Percentiles rank a stretch among this genome's conserved stretches.
Evolutionary conservation across 2,113 vertebrate genomes (phyloP).

Genomic region (Pseudorhombus dupliciocellatus): DNA sequence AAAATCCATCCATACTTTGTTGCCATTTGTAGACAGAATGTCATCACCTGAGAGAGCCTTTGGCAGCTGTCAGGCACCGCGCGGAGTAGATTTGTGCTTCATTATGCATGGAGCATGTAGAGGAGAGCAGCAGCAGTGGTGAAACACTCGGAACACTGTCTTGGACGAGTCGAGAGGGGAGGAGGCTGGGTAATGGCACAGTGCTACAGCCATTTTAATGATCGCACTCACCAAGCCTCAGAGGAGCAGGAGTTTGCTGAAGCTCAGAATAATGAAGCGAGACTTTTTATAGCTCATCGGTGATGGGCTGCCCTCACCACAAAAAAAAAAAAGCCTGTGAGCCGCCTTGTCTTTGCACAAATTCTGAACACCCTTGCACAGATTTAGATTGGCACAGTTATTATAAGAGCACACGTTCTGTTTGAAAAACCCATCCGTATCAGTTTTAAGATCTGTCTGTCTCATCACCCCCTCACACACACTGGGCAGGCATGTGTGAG

Average conservation of each 20-base stretch:
- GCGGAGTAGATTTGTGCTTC: constrained; percentile 32
- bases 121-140: constrained; percentile 28
- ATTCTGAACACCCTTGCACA: neutral
- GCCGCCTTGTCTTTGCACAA: neutral
- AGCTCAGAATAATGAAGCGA: constrained; percentile 71
- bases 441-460: neutral
- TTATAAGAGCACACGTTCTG: constrained; percentile 12
- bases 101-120: constrained; percentile 48
- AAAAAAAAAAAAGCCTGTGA: neutral
- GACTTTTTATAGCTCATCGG: constrained; percentile 61
- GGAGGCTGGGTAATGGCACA: constrained; percentile 51
- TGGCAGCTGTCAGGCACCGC: constrained; percentile 46
- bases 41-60: constrained; percentile 25
- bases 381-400: constrained; percentile 24
- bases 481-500: neutral
- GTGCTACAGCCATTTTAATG: constrained; percentile 70
- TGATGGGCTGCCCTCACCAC: constrained; percentile 48
- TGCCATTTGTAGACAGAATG: constrained; percentile 33
- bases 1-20: neutral
- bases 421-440: neutral
- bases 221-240: constrained; percentile 66
- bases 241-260: constrained; percentile 67
- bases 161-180: constrained; percentile 42
- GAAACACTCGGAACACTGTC: constrained; percentile 50
- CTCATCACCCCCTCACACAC: neutral